Conservation (phyloP, 1,140 invertebrate species). For the Leptopilina boulardi region DNA sequence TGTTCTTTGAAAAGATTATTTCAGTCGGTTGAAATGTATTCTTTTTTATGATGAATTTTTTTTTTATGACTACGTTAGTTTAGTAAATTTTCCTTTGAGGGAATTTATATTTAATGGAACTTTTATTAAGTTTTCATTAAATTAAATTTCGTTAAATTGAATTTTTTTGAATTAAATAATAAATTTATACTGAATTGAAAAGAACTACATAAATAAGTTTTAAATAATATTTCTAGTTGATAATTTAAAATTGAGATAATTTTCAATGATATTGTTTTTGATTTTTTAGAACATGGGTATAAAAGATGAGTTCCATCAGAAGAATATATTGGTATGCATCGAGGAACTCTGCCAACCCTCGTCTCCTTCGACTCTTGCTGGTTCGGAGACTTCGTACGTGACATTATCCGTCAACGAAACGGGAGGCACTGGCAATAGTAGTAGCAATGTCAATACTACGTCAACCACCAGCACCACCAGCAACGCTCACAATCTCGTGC, state of each 20-base stretch:
- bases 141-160: too few relatives aligned
- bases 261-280: not conserved
- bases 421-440: constrained; percentile 50
- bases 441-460: constrained; percentile 43
- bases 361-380: constrained; percentile 57
- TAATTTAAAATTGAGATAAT: not conserved
- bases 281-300: constrained; percentile 84
- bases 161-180: too few relatives aligned
- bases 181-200: too few relatives aligned
- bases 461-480: constrained; percentile 52
- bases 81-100: too few relatives aligned
- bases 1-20: not conserved
- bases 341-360: constrained; percentile 81
- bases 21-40: too few relatives aligned
- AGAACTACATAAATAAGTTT: too few relatives aligned
- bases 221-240: not conserved
- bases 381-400: constrained; percentile 45
- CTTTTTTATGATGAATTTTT: too few relatives aligned
- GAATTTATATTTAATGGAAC: too few relatives aligned
- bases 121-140: too few relatives aligned
- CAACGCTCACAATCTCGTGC: constrained; percentile 76
- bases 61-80: too few relatives aligned
- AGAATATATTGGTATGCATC: constrained; percentile 83
- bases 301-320: constrained; percentile 86
- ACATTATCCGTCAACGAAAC: constrained; percentile 48